Percentiles rank a stretch among this genome's conserved stretches.
phyloP scores from a whole-genome alignment of 2,888 invertebrate species.

The Drosophila macrospina region DNA sequence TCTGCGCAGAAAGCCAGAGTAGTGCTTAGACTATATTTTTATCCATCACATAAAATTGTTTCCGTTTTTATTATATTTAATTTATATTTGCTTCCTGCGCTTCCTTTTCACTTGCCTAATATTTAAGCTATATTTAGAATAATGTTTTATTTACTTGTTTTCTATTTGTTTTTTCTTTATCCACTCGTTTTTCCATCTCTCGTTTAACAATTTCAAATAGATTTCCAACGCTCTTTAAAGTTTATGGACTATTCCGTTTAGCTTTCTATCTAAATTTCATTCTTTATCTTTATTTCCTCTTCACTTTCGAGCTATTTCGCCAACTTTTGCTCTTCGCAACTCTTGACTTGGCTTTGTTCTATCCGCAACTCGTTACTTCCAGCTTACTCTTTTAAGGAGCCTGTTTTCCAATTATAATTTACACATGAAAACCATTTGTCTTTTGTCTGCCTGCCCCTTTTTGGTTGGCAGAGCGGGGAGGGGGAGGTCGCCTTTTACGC shows the following conservation, averaged over 20 bases:
- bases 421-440: slow-evolving; percentile 75
- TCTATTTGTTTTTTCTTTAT: background rate
- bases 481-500: slow-evolving; percentile 50
- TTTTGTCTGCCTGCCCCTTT: slow-evolving; percentile 46
- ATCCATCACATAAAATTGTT: background rate
- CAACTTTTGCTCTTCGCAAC: slow-evolving; percentile 3
- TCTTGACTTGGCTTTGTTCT: background rate
- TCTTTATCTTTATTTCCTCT: slow-evolving; percentile 9
- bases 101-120: too few relatives aligned
- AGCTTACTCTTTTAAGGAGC: slow-evolving; percentile 28
- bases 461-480: background rate
- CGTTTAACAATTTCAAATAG: background rate
- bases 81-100: too few relatives aligned
- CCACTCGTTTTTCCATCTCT: background rate
- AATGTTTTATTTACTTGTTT: background rate
- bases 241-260: background rate
- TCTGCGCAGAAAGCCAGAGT: background rate
- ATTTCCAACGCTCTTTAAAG: background rate
- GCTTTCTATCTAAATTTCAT: background rate
- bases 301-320: slow-evolving; percentile 1
- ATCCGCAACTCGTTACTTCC: slow-evolving; percentile 11
- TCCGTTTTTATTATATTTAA: background rate
- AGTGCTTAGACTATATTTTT: background rate
- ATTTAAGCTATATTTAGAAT: too few relatives aligned
- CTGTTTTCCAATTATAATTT: slow-evolving; percentile 76